Evolutionary conservation across 2,797 vertebrate species (phyloP).

Genomic region (Vipera ursinii): DNA sequence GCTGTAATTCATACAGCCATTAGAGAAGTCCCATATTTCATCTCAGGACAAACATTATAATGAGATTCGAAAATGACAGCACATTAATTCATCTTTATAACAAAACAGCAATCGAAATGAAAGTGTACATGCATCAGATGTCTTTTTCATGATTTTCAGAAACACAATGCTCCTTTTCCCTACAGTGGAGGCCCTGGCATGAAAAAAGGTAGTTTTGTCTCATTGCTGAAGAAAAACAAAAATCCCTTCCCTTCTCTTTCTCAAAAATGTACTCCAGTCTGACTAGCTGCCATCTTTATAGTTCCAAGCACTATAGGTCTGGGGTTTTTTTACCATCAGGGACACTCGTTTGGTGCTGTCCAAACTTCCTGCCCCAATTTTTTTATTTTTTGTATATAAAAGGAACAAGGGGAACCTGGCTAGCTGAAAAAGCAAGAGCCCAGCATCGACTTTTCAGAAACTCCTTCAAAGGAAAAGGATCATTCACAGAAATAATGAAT

Average conservation of each 20-base stretch:
- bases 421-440: background rate
- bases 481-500: background rate
- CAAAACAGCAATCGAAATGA: constrained; percentile 72
- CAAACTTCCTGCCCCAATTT: too few species aligned
- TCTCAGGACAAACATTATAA: constrained; percentile 73
- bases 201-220: constrained; percentile 27
- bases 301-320: constrained; percentile 20
- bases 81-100: constrained; percentile 76
- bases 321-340: too few species aligned
- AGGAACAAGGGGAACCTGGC: background rate
- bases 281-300: background rate
- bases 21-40: constrained; percentile 79
- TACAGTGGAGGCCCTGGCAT: constrained; percentile 53
- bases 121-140: constrained; percentile 65
- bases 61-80: constrained; percentile 77
- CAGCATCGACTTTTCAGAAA: background rate
- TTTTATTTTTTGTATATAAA: too few species aligned
- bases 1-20: constrained; percentile 76
- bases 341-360: too few species aligned
- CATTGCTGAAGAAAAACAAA: constrained; percentile 25
- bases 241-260: constrained; percentile 25
- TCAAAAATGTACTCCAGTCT: constrained; percentile 13
- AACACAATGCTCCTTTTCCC: constrained; percentile 52
- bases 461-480: background rate
- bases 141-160: constrained; percentile 38